These are phyloP conservation scores for Frieseomelitta varia DNA, from an alignment of 1,140 invertebrate species.

Conservation along the genomic window DNA sequence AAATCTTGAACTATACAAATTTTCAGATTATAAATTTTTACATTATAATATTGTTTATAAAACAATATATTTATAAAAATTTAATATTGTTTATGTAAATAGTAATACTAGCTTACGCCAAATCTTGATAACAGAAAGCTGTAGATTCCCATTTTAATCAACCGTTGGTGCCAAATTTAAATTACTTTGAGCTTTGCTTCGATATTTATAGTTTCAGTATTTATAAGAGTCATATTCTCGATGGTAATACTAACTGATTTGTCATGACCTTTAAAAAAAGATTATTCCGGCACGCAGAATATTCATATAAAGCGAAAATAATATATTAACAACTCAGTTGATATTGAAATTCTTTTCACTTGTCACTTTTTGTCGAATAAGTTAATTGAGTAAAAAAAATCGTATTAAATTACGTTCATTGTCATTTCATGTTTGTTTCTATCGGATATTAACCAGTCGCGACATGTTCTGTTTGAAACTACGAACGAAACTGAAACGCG, in stretches of 20 bases:
- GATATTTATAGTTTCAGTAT: constrained; percentile 59
- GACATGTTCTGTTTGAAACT: constrained; percentile 27
- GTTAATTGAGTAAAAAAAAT: background rate
- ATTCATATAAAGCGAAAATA: background rate
- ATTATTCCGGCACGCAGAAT: background rate
- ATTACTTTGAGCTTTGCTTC: constrained; percentile 42
- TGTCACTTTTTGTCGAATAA: constrained; percentile 16
- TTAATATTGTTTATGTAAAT: background rate
- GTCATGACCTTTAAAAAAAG: constrained; percentile 13
- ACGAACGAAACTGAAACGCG: constrained; percentile 27
- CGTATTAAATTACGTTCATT: background rate
- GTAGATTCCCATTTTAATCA: constrained; percentile 63
- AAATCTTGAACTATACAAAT: background rate
- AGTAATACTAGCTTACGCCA: constrained; percentile 73
- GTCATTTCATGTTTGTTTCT: background rate
- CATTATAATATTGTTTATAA: constrained; percentile 25
- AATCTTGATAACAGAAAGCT: constrained; percentile 79
- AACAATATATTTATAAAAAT: background rate
- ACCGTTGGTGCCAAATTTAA: constrained; percentile 48
- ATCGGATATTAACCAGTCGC: background rate
- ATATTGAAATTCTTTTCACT: constrained; percentile 23
- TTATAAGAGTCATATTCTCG: constrained; percentile 24
- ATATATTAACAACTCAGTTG: constrained; percentile 28
- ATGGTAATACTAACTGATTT: background rate
- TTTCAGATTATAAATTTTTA: constrained; percentile 47